These are phyloP conservation scores for Psococerastis gibbosa DNA, from an alignment of 2,888 invertebrate species.

Conservation along the genomic window DNA sequence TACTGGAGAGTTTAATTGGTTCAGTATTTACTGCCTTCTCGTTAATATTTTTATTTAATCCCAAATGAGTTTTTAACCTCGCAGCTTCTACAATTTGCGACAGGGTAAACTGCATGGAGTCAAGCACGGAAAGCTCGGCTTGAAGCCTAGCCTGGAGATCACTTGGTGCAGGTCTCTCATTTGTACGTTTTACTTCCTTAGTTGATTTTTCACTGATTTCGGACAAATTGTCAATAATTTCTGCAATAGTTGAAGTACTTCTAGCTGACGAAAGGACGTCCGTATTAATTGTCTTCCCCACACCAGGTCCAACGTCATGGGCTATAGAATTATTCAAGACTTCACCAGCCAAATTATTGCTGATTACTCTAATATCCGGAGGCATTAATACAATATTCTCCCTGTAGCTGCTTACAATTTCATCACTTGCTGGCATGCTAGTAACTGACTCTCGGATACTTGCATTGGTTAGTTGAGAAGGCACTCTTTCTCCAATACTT, in stretches of 20 bases:
- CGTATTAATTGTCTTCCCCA: no score
- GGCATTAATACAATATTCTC: slow-evolving; percentile 5
- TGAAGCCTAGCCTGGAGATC: slow-evolving; percentile 38
- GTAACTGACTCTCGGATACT: slow-evolving; percentile 19
- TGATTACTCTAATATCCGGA: no score
- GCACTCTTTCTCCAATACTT: slow-evolving; percentile 19
- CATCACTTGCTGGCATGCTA: slow-evolving; percentile 10
- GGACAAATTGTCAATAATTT: background rate
- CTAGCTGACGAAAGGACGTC: no score
- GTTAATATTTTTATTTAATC: background rate
- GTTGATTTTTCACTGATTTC: background rate
- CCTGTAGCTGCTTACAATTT: slow-evolving; percentile 11
- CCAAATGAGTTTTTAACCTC: slow-evolving; percentile 20
- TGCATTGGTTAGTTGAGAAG: slow-evolving; percentile 19
- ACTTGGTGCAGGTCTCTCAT: slow-evolving; percentile 23
- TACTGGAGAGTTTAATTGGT: background rate
- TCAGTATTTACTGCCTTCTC: slow-evolving; percentile 7
- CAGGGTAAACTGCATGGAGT: slow-evolving; percentile 38
- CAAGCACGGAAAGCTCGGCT: slow-evolving; percentile 37
- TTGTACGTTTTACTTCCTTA: background rate
- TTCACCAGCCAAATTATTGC: no score
- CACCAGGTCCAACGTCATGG: no score
- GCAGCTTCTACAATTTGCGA: slow-evolving; percentile 36
- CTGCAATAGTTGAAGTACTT: background rate
- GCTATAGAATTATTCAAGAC: no score